phyloP scores from a whole-genome alignment of 2,797 vertebrate genomes.

The Oreonectes daqikongensis region DNA sequence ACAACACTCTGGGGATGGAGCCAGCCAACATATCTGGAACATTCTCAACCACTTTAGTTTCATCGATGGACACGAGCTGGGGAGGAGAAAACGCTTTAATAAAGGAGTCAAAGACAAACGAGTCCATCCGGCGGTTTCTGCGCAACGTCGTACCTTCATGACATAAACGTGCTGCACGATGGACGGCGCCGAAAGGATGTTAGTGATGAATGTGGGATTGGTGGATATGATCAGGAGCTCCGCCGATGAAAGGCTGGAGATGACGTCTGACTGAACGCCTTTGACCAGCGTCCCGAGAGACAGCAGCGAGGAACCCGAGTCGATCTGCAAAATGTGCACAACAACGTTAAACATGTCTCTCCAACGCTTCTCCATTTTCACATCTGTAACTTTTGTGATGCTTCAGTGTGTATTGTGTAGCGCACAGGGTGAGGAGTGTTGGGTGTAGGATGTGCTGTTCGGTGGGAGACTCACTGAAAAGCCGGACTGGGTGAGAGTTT shows the following conservation, averaged over 20 bases:
- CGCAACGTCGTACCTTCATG: conserved; percentile 58
- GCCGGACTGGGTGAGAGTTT: conserved; percentile 54
- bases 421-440: no score
- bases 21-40: conserved; percentile 67
- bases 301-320: conserved; percentile 53
- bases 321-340: conserved; percentile 59
- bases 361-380: no score
- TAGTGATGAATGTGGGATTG: conserved; percentile 63
- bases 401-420: neutral
- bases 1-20: conserved; percentile 59
- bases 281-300: conserved; percentile 67
- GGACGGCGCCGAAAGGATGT: conserved; percentile 61
- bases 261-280: conserved; percentile 61
- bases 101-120: neutral
- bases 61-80: conserved; percentile 66
- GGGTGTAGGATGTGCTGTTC: no score
- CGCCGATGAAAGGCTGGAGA: conserved; percentile 54
- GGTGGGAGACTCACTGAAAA: conserved; percentile 59
- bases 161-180: conserved; percentile 56
- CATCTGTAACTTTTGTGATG: no score
- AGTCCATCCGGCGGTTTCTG: neutral
- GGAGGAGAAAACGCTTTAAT: neutral
- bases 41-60: conserved; percentile 57
- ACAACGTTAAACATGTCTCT: no score
- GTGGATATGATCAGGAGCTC: conserved; percentile 54